phyloP scores from a whole-genome alignment of 2,797 vertebrate species.

The Molossus alvarezi region DNA sequence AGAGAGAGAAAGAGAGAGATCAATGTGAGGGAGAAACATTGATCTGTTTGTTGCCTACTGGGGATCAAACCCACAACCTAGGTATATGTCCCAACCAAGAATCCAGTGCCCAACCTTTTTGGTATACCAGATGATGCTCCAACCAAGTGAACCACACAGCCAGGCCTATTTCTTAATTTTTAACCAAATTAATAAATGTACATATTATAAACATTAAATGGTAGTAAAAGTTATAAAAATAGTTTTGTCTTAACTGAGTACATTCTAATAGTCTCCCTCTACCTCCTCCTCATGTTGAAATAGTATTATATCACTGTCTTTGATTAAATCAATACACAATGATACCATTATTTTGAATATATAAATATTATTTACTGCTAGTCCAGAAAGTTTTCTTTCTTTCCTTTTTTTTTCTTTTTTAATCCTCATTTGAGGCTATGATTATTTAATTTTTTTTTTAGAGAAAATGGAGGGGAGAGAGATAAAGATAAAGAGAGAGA shows the following conservation, averaged over 20 bases:
- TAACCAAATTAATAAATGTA: not conserved
- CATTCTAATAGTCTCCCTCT: not conserved
- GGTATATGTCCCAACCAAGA: no score
- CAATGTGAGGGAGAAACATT: not conserved
- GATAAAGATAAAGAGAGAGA: not conserved
- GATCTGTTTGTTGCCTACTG: not conserved
- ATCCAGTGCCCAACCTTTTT: not conserved
- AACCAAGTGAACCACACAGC: not conserved
- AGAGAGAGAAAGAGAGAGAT: no score
- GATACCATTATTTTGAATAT: not conserved
- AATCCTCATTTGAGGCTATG: not conserved
- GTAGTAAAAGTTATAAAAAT: not conserved
- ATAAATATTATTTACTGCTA: not conserved
- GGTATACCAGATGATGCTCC: not conserved
- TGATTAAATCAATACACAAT: not conserved
- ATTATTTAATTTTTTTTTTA: not conserved
- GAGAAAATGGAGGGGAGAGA: not conserved
- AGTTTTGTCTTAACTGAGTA: fast-evolving
- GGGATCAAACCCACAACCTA: not conserved
- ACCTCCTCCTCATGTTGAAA: not conserved
- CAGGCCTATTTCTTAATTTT: not conserved
- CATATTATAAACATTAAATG: not conserved
- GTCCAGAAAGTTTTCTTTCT: not conserved
- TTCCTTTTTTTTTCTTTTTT: not conserved
- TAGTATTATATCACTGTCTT: not conserved